Evolutionary conservation across 2,113 vertebrate genomes (phyloP).

Genomic region (Pyrgilauda ruficollis): DNA sequence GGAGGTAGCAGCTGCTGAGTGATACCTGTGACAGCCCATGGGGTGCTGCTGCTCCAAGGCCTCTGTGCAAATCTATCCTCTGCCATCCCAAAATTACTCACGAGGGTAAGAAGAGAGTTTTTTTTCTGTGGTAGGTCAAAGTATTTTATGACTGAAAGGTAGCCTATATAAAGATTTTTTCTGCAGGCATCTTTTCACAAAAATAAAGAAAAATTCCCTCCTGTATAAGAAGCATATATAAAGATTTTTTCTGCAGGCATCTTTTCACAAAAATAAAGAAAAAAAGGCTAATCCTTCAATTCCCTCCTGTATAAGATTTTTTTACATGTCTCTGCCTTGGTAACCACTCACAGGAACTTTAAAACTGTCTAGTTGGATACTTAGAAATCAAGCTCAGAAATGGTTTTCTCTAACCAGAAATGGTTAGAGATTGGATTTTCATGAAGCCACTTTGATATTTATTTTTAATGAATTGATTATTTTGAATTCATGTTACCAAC

Average conservation of each 20-base stretch:
- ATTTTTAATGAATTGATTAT: not conserved
- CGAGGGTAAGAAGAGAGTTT: accelerated
- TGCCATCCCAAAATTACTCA: not conserved
- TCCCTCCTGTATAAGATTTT: not conserved
- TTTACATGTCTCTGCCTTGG: not conserved
- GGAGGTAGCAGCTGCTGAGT: not conserved
- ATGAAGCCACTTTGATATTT: not conserved
- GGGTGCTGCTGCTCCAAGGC: not conserved
- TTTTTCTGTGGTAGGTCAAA: not conserved
- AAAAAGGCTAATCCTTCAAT: not conserved
- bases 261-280: not conserved
- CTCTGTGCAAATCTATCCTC: not conserved
- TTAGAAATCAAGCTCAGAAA: not conserved
- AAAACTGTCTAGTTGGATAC: not conserved
- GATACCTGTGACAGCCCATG: not conserved
- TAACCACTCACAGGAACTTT: not conserved
- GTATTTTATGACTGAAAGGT: not conserved
- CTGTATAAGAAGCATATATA: not conserved
- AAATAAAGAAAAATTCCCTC: not conserved
- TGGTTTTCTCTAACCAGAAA: too few relatives aligned
- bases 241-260: not conserved
- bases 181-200: not conserved
- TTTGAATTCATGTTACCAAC: not conserved
- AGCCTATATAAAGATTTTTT: not conserved
- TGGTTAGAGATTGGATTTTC: not conserved